A percentile compares a stretch with the other conserved stretches of the same genome.
phyloP scores from a whole-genome alignment of 2,888 invertebrate genomes.

The Neocrepidodera transversa region DNA sequence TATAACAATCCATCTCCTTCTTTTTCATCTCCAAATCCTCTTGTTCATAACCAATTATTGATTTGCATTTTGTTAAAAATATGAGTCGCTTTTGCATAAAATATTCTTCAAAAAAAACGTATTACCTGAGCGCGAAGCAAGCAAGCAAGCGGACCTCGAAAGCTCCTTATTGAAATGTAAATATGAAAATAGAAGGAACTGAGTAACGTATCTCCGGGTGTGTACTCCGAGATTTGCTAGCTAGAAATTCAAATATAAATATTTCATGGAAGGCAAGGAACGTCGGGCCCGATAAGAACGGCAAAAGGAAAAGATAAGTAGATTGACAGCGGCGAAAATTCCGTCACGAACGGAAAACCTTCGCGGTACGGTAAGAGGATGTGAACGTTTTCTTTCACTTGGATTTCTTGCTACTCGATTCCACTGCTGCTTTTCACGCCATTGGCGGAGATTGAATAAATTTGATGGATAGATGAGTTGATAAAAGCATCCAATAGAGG shows the following conservation, averaged over 20 bases:
- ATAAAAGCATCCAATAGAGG: too few species aligned
- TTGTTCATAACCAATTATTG: too few species aligned
- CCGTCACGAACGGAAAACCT: slow-evolving; percentile 40
- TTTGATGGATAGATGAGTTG: background rate
- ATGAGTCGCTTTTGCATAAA: too few species aligned
- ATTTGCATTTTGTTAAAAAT: too few species aligned
- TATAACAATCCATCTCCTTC: too few species aligned
- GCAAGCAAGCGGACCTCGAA: too few species aligned
- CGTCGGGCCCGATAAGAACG: slow-evolving; percentile 36
- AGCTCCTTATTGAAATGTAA: slow-evolving; percentile 26
- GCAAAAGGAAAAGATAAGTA: slow-evolving; percentile 39
- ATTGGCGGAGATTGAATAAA: slow-evolving; percentile 19
- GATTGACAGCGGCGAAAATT: slow-evolving; percentile 43
- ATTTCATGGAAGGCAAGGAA: slow-evolving; percentile 42
- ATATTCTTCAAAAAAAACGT: background rate
- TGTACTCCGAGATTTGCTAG: slow-evolving; percentile 36
- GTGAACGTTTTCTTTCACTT: slow-evolving; percentile 47
- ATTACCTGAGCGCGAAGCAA: background rate
- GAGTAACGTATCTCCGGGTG: slow-evolving; percentile 21
- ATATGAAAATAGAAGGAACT: slow-evolving; percentile 23
- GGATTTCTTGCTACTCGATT: slow-evolving; percentile 20
- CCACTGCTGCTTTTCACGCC: slow-evolving; percentile 1
- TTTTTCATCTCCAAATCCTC: too few species aligned
- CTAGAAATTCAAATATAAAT: slow-evolving; percentile 46
- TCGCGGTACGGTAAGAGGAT: slow-evolving; percentile 52